These are phyloP conservation scores for Rhodophaea formosa DNA, from an alignment of 2,888 invertebrate species.

Conservation along the genomic window DNA sequence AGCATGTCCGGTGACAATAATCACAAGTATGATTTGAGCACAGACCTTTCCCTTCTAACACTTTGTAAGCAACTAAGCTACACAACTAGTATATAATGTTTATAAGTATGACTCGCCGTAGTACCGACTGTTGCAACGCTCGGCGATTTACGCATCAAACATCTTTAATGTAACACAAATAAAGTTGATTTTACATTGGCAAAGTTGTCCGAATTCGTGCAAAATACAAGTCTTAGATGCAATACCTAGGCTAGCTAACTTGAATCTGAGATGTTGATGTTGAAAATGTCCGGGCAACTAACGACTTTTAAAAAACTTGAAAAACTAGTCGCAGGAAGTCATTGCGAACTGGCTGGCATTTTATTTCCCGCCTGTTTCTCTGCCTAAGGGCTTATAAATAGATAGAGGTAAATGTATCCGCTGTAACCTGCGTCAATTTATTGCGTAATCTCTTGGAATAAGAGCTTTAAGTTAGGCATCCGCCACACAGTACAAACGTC, in stretches of 20 bases:
- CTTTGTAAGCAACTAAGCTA: constrained; percentile 67
- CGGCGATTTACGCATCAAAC: constrained; percentile 26
- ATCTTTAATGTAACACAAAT: constrained; percentile 28
- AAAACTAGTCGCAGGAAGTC: constrained; percentile 5
- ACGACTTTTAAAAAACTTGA: constrained; percentile 16
- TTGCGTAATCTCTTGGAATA: background rate
- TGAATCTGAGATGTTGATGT: constrained; percentile 40
- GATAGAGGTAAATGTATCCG: background rate
- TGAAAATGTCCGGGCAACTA: constrained; percentile 13
- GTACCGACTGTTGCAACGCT: constrained; percentile 65
- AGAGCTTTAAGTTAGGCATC: background rate
- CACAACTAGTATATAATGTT: constrained; percentile 70
- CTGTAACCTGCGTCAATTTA: background rate
- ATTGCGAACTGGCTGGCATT: background rate
- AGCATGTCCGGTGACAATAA: background rate
- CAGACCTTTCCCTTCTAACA: constrained; percentile 70
- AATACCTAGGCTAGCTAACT: constrained; percentile 52
- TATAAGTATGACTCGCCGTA: constrained; percentile 68
- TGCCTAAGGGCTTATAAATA: background rate
- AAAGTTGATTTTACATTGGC: constrained; percentile 40
- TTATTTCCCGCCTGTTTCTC: constrained; percentile 4
- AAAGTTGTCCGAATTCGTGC: constrained; percentile 31
- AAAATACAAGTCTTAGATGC: constrained; percentile 52
- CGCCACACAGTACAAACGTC: no score
- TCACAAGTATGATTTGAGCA: constrained; percentile 33